Conservation (phyloP, 2,888 invertebrate genomes). For the Melieria crassipennis region DNA sequence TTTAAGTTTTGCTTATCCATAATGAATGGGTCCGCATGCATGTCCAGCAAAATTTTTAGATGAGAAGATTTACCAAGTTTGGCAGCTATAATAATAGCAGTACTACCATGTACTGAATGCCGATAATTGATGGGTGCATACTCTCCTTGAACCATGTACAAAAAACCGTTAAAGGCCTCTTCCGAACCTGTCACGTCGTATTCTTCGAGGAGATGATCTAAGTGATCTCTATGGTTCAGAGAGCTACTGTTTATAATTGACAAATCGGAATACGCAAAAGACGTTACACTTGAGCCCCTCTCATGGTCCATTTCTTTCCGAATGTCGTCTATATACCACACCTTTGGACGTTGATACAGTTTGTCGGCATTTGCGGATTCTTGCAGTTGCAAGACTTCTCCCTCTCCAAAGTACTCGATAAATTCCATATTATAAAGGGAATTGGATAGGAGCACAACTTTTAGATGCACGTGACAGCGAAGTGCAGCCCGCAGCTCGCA, state of each 20-base stretch:
- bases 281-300: conserved; percentile 26
- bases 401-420: conserved; percentile 47
- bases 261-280: conserved; percentile 31
- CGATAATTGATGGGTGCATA: conserved; percentile 78
- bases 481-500: conserved; percentile 82
- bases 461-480: conserved; percentile 74
- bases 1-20: conserved; percentile 42
- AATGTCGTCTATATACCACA: conserved; percentile 45
- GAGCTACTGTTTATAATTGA: background rate
- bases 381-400: conserved; percentile 41
- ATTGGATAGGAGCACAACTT: conserved; percentile 90
- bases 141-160: conserved; percentile 81
- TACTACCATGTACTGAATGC: conserved; percentile 73
- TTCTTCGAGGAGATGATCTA: conserved; percentile 62
- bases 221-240: conserved; percentile 19
- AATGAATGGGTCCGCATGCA: conserved; percentile 68
- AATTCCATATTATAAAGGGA: conserved; percentile 42
- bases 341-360: background rate
- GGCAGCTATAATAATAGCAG: conserved; percentile 82
- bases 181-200: conserved; percentile 66
- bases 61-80: conserved; percentile 74
- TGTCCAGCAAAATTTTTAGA: conserved; percentile 74
- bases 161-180: conserved; percentile 76
- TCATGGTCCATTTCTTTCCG: conserved; percentile 32
- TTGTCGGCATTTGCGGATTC: background rate